Base-by-base conservation (phyloP, 2,797 vertebrate species). In the Crocodylus rhombifer region DNA sequence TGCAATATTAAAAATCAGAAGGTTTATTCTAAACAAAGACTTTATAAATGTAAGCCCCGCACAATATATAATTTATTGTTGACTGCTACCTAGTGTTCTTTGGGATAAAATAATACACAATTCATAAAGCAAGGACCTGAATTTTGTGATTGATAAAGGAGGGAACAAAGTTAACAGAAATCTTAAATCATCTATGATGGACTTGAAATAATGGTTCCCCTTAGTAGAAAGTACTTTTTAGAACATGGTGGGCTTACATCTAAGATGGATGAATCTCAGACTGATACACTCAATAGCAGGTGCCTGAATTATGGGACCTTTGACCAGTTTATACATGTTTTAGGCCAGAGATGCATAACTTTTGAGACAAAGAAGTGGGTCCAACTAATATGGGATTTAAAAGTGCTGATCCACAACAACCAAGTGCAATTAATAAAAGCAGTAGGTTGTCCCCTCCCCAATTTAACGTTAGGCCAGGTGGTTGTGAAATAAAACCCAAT, bases 21-120 rank as follows among this genome's bases (percentile, higher is more conserved):
- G 80, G 84, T 84, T 86, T 96, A 79, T 76, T 89, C 85, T 80
- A 92, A 83, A 92, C n/a, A 85, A 91, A 89, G 79, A 91, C n/a
- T 90, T 23, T 64, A 21, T 90, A 94, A 94, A 95, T 75, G 71
- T 36, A 91, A 58, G 89, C 81, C 75, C 65, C 86, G 61, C 64
- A 84, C 64, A 82, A 90, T 80, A 71, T 81, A 88, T 93, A 82
- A 90, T 88, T 94, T 90, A 69, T 93, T 79, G 7, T 58, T 82
- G 84, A 73, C 75, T 88, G 61, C 90, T 91, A 90, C 55, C 91
- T 96, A 88, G 87, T 5, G 0, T 93, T 95, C 92, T 96, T 86
- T 94, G n/a, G 63, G 92, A 96, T 30, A 51, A 94, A 94, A 23
- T 87, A 88, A 95, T 90, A 94, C 91, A 92, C 69, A 94, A 92